These are phyloP conservation scores for Drosophila biarmipes DNA, from an alignment of 1,140 invertebrate genomes.

Conservation along the genomic window DNA sequence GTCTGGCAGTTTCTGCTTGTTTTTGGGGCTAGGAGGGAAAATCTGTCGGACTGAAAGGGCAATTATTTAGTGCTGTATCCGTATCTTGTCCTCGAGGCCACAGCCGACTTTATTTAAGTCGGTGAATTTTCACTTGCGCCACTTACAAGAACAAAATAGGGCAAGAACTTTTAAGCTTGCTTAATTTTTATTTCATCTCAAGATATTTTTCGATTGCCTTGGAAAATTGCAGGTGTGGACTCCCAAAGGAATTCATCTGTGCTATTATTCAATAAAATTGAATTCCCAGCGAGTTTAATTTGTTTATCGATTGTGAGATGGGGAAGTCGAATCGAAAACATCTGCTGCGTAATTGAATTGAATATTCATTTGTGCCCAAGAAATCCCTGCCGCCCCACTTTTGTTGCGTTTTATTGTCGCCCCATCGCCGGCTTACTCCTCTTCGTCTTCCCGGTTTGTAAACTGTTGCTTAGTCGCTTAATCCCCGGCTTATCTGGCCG, in stretches of 20 bases:
- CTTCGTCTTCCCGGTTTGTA: constrained; percentile 24
- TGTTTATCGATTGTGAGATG: neutral
- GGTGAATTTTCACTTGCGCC: constrained; percentile 8
- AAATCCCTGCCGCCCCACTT: neutral
- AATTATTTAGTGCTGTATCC: constrained; percentile 70
- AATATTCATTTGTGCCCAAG: constrained; percentile 28
- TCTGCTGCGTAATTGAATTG: constrained; percentile 21
- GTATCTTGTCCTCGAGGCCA: constrained; percentile 43
- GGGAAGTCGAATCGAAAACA: constrained; percentile 14
- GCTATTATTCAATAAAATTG: constrained; percentile 7
- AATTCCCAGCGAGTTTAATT: constrained; percentile 6
- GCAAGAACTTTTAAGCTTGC: neutral
- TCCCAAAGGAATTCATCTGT: neutral
- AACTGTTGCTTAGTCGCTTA: constrained; percentile 54
- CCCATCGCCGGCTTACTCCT: constrained; percentile 6
- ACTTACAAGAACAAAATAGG: neutral
- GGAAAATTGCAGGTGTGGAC: neutral
- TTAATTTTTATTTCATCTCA: neutral
- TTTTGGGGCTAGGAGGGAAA: neutral
- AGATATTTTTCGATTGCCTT: neutral
- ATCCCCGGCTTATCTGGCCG: constrained; percentile 34
- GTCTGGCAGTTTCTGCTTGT: constrained; percentile 25
- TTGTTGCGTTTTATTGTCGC: constrained; percentile 5
- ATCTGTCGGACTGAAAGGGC: constrained; percentile 40
- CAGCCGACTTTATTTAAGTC: constrained; percentile 38